Conservation (phyloP, 2,113 vertebrate genomes). For the Campylomormyrus numenius region DNA sequence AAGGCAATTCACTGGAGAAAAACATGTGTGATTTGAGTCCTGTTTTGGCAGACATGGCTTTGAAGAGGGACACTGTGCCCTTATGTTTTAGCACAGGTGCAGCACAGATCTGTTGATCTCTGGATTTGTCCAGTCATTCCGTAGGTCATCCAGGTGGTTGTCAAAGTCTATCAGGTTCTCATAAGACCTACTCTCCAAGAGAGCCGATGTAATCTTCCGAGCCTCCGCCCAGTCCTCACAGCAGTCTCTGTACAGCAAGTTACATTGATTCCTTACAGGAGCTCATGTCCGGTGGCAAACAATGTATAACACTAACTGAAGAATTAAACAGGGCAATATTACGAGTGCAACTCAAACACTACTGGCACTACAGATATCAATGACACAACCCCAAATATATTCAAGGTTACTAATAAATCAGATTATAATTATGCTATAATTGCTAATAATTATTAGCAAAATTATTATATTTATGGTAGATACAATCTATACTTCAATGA, state of each 20-base stretch:
- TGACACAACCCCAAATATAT: neutral
- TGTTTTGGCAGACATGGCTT: slow-evolving; percentile 33
- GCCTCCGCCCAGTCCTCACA: slow-evolving; percentile 94
- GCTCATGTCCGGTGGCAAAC: neutral
- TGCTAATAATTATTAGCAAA: neutral
- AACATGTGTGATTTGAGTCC: slow-evolving; percentile 22
- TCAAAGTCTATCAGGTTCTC: slow-evolving; percentile 91
- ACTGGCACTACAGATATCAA: neutral
- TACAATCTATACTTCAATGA: neutral
- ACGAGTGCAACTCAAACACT: neutral
- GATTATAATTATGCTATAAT: too few relatives aligned
- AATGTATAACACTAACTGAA: neutral
- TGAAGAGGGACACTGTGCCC: slow-evolving; percentile 17
- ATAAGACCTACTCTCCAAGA: slow-evolving; percentile 82
- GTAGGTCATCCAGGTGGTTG: slow-evolving; percentile 92
- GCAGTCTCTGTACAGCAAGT: slow-evolving; percentile 66
- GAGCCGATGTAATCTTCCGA: slow-evolving; percentile 79
- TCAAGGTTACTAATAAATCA: neutral
- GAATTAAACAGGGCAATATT: neutral
- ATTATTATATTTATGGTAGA: neutral
- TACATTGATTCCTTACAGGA: neutral
- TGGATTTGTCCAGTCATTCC: slow-evolving; percentile 97
- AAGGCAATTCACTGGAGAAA: slow-evolving; percentile 33
- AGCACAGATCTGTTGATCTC: slow-evolving; percentile 94
- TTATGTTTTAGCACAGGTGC: slow-evolving; percentile 74